phyloP scores from a whole-genome alignment of 1,140 invertebrate species.

The Drosophila insularis region DNA sequence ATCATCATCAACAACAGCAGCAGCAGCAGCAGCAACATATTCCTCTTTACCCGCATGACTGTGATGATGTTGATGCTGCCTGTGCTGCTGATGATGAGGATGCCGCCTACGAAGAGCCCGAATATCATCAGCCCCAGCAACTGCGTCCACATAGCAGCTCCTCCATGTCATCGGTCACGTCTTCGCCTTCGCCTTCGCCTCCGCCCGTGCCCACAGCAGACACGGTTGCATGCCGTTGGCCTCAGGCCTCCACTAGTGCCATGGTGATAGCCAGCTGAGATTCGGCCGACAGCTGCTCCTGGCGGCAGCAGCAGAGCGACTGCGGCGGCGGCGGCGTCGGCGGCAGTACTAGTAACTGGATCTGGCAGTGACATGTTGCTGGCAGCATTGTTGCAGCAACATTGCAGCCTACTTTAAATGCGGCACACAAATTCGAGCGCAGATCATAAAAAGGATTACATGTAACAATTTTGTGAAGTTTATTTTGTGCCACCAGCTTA shows the following conservation, averaged over 20 bases:
- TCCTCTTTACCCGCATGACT: conserved; percentile 63
- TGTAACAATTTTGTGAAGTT: conserved; percentile 73
- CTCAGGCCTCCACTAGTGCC: conserved; percentile 63
- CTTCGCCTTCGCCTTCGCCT: conserved; percentile 33
- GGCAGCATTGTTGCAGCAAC: conserved; percentile 28
- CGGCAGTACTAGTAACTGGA: conserved; percentile 54
- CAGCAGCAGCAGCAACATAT: conserved; percentile 34
- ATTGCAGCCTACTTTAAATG: conserved; percentile 59
- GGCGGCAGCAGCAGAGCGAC: conserved; percentile 21
- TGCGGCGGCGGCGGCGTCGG: background rate
- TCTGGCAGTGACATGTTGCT: conserved; percentile 68
- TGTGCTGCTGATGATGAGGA: conserved; percentile 45
- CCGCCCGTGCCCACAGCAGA: conserved; percentile 39
- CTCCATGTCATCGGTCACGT: conserved; percentile 64
- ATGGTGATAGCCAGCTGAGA: conserved; percentile 81
- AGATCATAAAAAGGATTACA: conserved; percentile 80
- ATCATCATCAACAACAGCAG: conserved; percentile 34
- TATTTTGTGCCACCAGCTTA: conserved; percentile 41
- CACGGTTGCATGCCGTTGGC: conserved; percentile 56
- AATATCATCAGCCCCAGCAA: conserved; percentile 76
- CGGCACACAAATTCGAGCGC: conserved; percentile 57
- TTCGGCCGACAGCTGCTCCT: conserved; percentile 56
- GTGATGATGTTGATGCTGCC: conserved; percentile 50
- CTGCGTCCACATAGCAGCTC: conserved; percentile 59
- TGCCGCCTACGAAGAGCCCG: conserved; percentile 73